Evolutionary conservation across 1,140 invertebrate genomes (phyloP), one percentile per base, ranked within the genome.

Genomic region (Drosophila pectinifera): DNA sequence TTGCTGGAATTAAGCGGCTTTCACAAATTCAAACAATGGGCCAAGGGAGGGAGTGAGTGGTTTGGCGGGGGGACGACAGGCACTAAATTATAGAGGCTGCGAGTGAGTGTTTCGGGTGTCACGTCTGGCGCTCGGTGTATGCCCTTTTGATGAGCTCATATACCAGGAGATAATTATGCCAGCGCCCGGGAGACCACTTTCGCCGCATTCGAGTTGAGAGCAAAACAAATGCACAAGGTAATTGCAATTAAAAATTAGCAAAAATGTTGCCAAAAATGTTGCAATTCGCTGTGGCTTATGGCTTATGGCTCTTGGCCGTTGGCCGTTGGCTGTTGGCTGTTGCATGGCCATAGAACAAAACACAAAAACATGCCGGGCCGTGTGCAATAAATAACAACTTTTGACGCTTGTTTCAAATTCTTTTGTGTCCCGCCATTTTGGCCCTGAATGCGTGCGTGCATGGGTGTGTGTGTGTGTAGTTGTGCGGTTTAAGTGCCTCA

Each of bases 1-100:
- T 90, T 90, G 82, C 76, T 83, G 81, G 82, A 88, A 91, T 88
- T 80, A 90, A 83, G 82, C 73, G 69, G 75, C 75, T 73, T 76
- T 79, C 38, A 64, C 82, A 81, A 81, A 84, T 84, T 76, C 68
- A 80, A 70, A 79, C 76, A 83, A 70, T 56, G 46, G 14, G 36
- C 36, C 16, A 39, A 68, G 16, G 24, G 51, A 18, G 22, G 14
- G 11, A 14, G 5, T 53, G 4, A 6, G n/a, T 28, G n/a, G 16
- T 6, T 28, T 39, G n/a, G n/a, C 16, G 57, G 31, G 8, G 20
- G 22, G 7, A 10, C 18, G 24, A 18, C 31, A 34, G 20, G n/a
- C n/a, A 51, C 48, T 51, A 51, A 51, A 46, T 64, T 45, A 43
- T 6, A n/a, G 36, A n/a, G 28, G 28, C 28, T 43, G 10, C 39